Conservation (phyloP, 2,888 invertebrate genomes). For the Eupeodes latifasciatus region DNA sequence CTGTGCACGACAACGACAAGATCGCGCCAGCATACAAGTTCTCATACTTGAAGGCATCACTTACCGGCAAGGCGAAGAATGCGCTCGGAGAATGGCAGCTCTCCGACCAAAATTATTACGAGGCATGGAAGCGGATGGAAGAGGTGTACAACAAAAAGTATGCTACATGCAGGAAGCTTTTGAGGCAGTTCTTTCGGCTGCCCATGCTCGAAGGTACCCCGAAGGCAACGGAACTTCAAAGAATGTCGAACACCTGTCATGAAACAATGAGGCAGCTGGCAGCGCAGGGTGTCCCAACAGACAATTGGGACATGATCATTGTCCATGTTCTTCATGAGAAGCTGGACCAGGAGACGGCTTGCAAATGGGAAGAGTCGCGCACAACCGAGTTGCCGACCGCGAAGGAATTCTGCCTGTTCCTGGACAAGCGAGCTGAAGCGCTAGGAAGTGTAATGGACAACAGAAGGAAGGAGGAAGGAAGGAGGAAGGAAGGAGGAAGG, state of each 20-base stretch:
- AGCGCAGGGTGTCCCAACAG: too few species aligned
- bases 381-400: neutral
- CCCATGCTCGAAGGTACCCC: too few species aligned
- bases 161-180: neutral
- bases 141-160: neutral
- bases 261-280: too few species aligned
- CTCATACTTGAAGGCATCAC: neutral
- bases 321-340: conserved; percentile 17
- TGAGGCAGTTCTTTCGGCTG: neutral
- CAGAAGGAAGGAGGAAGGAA: too few species aligned
- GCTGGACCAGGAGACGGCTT: conserved; percentile 6
- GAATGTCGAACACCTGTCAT: too few species aligned
- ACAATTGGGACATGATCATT: neutral
- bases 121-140: neutral
- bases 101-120: too few species aligned
- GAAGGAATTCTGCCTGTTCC: too few species aligned
- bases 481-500: too few species aligned
- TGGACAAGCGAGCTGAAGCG: too few species aligned
- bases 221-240: too few species aligned
- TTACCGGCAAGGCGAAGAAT: neutral
- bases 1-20: neutral
- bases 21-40: neutral
- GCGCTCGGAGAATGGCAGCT: neutral
- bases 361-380: conserved; percentile 24
- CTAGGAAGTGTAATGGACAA: too few species aligned